phyloP scores from a whole-genome alignment of 2,888 invertebrate species.

The Acleris holmiana region DNA sequence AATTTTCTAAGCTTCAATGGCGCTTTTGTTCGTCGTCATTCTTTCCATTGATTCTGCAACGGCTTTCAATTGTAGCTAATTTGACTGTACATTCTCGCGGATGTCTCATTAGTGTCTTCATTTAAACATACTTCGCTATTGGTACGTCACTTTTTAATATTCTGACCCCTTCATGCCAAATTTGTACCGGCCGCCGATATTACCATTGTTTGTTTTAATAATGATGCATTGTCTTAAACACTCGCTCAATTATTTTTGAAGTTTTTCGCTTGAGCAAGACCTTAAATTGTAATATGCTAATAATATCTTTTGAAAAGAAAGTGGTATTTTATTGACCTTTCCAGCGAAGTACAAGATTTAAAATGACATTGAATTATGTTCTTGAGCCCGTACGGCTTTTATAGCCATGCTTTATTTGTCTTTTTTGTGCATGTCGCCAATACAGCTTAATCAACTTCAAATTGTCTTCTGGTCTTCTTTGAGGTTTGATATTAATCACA shows the following conservation, averaged over 20 bases:
- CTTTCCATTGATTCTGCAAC: conserved; percentile 50
- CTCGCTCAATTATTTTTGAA: conserved; percentile 6
- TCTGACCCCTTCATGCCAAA: conserved; percentile 47
- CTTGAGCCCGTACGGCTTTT: conserved; percentile 28
- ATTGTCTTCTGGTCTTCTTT: conserved; percentile 28
- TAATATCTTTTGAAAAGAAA: conserved; percentile 34
- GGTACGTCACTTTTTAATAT: conserved; percentile 64
- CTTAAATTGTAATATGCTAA: conserved; percentile 17
- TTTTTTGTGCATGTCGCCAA: conserved; percentile 21
- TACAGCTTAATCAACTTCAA: conserved; percentile 34
- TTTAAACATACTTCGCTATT: conserved; percentile 67
- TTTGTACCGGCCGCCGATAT: conserved; percentile 42
- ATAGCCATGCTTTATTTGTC: conserved; percentile 32
- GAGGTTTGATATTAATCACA: conserved; percentile 23
- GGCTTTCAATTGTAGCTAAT: conserved; percentile 57
- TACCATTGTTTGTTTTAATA: conserved; percentile 45
- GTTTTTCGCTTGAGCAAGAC: conserved; percentile 1
- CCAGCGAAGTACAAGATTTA: conserved; percentile 27
- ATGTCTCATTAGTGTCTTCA: conserved; percentile 72
- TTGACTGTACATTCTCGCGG: conserved; percentile 58
- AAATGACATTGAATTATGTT: conserved; percentile 36
- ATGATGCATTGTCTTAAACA: conserved; percentile 46
- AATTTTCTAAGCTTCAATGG: conserved; percentile 26
- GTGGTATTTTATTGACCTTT: conserved; percentile 29
- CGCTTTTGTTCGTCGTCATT: conserved; percentile 30